phyloP scores from a whole-genome alignment of 1,140 invertebrate genomes.

The Neodiprion fabricii region DNA sequence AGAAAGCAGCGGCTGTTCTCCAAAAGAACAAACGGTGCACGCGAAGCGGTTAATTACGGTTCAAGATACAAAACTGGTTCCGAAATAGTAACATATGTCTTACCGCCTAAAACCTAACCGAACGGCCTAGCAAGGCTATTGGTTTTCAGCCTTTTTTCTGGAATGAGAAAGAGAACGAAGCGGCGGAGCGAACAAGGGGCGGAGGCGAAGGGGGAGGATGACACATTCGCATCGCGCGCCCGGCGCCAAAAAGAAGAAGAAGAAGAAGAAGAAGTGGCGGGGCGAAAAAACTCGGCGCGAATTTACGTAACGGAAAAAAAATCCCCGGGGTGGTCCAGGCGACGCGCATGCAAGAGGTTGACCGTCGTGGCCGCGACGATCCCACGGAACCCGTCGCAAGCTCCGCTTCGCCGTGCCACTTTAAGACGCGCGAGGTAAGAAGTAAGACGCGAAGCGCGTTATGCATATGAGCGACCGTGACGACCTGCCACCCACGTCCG shows the following conservation, averaged over 20 bases:
- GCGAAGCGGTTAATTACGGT: too few relatives aligned
- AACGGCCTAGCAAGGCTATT: too few relatives aligned
- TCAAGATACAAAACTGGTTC: too few relatives aligned
- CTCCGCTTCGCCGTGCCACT: slow-evolving; percentile 15
- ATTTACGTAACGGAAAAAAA: slow-evolving; percentile 29
- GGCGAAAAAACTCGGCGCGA: slow-evolving; percentile 23
- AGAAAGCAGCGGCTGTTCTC: too few relatives aligned
- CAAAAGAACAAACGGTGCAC: too few relatives aligned
- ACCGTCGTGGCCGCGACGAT: not conserved
- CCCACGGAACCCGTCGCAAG: not conserved
- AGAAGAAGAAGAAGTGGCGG: not conserved
- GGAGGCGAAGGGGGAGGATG: too few relatives aligned
- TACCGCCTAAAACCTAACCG: too few relatives aligned
- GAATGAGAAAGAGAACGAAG: too few relatives aligned
- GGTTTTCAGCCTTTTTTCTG: too few relatives aligned
- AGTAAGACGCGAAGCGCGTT: slow-evolving; percentile 24
- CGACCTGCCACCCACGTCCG: slow-evolving; percentile 12
- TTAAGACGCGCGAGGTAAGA: slow-evolving; percentile 20
- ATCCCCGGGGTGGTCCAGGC: slow-evolving; percentile 25
- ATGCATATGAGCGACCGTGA: slow-evolving; percentile 13
- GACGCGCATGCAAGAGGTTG: not conserved
- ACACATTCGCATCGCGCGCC: too few relatives aligned
- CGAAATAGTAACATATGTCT: too few relatives aligned
- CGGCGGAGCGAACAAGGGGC: too few relatives aligned
- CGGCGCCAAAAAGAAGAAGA: not conserved